Evolutionary conservation across 2,888 invertebrate species (phyloP), one percentile per base, ranked within the genome.

Genomic region (Drosophila helvetica): DNA sequence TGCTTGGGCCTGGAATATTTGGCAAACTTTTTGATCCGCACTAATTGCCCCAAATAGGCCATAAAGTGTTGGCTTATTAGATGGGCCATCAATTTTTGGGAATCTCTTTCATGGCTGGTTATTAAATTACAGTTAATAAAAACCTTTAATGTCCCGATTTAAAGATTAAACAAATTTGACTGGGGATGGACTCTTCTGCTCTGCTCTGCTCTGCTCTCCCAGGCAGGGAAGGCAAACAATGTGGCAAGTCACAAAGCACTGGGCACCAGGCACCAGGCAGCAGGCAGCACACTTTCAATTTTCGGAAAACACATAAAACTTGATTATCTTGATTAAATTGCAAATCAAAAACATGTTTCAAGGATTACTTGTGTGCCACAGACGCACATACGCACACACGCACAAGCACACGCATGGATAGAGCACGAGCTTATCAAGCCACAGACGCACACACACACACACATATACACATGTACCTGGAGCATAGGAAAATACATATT

Each of bases 271-370:
- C 33, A 12, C 12, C 30, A 30, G 30, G 33, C 33, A 12, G 12
- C 33, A 33, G 10, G 9, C 30, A 9, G 30, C 30, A 30, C 87
- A 86, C 89, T 86, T 86, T 86, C 85, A 88, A 88, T 86, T 86
- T 86, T 88, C 87, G 78, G 75, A 79, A 78, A 84, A 88, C 89
- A 88, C 86, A 85, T 87, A 86, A 87, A 88, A 86, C 86, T 88
- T 86, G 89, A 86, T 86, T 86, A 86, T 88, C 89, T 86, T 89
- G 89, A 86, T 86, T 89, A 89, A 88, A 86, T 86, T 86, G 86
- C 86, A 86, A 88, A 86, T 89, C 86, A 88, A 86, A 89, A 89
- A 80, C 86, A 86, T 89, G 86, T 80, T 86, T 89, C 86, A 89
- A 87, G 89, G 89, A 86, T 86, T 86, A 86, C 82, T 81, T 78